These are phyloP conservation scores for Salvelinus namaycush DNA, from an alignment of 2,113 vertebrate genomes.

Conservation along the genomic window DNA sequence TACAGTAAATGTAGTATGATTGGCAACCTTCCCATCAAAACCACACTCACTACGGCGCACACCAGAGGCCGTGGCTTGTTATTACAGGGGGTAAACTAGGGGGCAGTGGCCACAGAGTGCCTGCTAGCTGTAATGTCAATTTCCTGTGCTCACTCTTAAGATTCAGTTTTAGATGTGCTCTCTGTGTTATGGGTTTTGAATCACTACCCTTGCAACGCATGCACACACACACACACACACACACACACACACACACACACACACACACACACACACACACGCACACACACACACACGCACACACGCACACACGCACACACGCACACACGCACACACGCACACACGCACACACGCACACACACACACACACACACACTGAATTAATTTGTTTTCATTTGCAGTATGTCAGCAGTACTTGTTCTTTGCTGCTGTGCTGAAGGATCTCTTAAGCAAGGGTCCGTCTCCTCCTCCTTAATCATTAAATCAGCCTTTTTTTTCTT, in stretches of 20 bases:
- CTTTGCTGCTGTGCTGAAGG: conserved; percentile 45
- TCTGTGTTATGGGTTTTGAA: conserved; percentile 63
- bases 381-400: conserved; percentile 74
- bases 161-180: conserved; percentile 55
- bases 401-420: conserved; percentile 63
- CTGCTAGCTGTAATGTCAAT: conserved; percentile 48
- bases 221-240: no score
- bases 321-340: no score
- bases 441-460: conserved; percentile 55
- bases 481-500: conserved; percentile 42
- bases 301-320: no score
- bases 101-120: conserved; percentile 28
- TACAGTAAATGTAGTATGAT: conserved; percentile 15
- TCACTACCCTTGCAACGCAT: conserved; percentile 22
- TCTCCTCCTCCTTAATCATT: conserved; percentile 59
- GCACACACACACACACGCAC: no score
- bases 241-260: no score
- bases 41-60: conserved; percentile 26
- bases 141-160: conserved; percentile 64
- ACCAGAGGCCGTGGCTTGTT: conserved; percentile 46
- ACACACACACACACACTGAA: conserved; percentile 56
- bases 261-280: no score
- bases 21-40: background rate
- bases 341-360: no score
- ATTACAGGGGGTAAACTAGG: conserved; percentile 43